phyloP scores from a whole-genome alignment of 2,797 vertebrate genomes.

The Diceros bicornis region DNA sequence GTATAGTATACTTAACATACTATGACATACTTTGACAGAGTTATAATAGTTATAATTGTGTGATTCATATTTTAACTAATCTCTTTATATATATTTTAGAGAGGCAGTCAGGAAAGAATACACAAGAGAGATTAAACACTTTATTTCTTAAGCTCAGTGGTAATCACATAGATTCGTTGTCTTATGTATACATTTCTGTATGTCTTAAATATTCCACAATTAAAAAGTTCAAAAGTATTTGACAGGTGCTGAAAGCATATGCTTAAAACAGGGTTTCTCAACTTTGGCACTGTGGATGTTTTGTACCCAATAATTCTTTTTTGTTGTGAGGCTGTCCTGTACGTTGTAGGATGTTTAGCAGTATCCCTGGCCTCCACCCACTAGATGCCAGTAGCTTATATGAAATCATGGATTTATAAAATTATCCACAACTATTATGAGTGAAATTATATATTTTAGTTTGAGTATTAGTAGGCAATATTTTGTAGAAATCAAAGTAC shows the following conservation, averaged over 20 bases:
- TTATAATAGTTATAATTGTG: background rate
- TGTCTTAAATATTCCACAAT: background rate
- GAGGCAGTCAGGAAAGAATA: background rate
- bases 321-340: background rate
- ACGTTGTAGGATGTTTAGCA: background rate
- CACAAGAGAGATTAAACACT: background rate
- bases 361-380: background rate
- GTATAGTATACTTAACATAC: background rate
- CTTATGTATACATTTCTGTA: background rate
- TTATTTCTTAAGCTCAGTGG: background rate
- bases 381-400: background rate
- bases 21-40: background rate
- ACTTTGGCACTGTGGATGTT: background rate
- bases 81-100: constrained; percentile 26
- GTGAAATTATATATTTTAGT: background rate
- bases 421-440: background rate
- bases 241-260: background rate
- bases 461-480: background rate
- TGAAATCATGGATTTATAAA: constrained; percentile 28
- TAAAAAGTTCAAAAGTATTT: background rate
- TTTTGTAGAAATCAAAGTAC: background rate
- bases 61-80: constrained; percentile 20
- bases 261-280: background rate
- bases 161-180: background rate
- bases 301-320: background rate